phyloP scores from a whole-genome alignment of 2,888 invertebrate species.

The Drosophila lacicola region DNA sequence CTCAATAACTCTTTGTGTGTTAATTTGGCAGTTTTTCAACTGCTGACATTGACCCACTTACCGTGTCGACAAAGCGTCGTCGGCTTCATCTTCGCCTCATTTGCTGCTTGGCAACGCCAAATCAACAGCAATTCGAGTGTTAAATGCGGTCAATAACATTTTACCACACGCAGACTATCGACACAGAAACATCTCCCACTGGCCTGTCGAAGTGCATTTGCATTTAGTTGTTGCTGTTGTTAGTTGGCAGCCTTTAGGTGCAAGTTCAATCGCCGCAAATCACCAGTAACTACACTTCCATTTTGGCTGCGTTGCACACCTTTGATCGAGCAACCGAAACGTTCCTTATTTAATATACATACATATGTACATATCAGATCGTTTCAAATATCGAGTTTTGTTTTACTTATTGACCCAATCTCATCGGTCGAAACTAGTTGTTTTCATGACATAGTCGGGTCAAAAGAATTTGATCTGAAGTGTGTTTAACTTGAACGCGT shows the following conservation, averaged over 20 bases:
- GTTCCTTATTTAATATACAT: slow-evolving; percentile 19
- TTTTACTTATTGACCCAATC: no score
- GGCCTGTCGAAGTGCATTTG: slow-evolving; percentile 5
- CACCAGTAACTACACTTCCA: slow-evolving; percentile 20
- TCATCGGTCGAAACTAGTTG: no score
- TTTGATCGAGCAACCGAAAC: slow-evolving; percentile 14
- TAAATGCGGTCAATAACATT: slow-evolving; percentile 75
- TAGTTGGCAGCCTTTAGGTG: not conserved
- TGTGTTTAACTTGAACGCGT: no score
- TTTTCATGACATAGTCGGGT: no score
- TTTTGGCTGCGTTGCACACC: slow-evolving; percentile 19
- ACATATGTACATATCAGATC: no score
- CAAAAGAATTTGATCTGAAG: no score
- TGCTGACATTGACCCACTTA: slow-evolving; percentile 82
- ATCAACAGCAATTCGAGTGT: slow-evolving; percentile 34
- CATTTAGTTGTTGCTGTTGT: slow-evolving; percentile 26
- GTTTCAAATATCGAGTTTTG: no score
- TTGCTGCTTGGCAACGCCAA: slow-evolving; percentile 53
- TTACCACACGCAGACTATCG: slow-evolving; percentile 24
- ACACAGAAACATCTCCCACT: slow-evolving; percentile 7
- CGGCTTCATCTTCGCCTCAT: slow-evolving; percentile 55
- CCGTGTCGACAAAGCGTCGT: slow-evolving; percentile 50
- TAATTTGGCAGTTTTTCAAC: slow-evolving; percentile 77
- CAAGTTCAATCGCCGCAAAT: slow-evolving; percentile 6
- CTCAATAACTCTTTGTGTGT: slow-evolving; percentile 43